Evolutionary conservation across 2,113 vertebrate genomes (phyloP).

Genomic region (Pygathrix nemaeus): DNA sequence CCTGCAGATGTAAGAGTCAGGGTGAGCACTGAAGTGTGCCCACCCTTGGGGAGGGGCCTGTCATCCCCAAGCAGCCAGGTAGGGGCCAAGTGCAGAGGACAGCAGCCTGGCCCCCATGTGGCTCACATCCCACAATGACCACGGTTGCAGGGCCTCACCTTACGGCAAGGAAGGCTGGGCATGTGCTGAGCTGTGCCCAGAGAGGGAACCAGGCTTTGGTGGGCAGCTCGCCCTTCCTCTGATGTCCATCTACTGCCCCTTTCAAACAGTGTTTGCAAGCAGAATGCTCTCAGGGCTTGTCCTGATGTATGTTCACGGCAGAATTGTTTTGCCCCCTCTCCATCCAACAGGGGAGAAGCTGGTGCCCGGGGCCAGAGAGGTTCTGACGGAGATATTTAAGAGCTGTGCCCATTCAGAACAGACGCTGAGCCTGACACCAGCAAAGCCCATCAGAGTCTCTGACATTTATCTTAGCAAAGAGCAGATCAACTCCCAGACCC

Average conservation of each 20-base stretch:
- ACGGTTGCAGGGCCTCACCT: background rate
- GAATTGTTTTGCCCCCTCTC: background rate
- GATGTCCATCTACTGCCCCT: background rate
- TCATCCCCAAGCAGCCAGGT: background rate
- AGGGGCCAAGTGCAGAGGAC: background rate
- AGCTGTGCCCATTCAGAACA: slow-evolving; percentile 96
- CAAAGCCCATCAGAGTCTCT: slow-evolving; percentile 93
- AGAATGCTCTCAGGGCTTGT: rapidly evolving
- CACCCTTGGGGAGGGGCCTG: background rate
- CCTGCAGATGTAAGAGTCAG: background rate
- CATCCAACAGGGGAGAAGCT: slow-evolving; percentile 91
- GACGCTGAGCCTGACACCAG: slow-evolving; percentile 94
- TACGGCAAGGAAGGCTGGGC: too few relatives aligned
- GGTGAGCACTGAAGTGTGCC: background rate
- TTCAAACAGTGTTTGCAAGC: background rate
- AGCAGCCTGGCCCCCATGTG: background rate
- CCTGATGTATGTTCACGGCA: rapidly evolving
- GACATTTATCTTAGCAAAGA: slow-evolving; percentile 99
- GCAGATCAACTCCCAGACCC: slow-evolving; percentile 96
- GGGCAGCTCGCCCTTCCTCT: background rate
- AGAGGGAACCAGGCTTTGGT: background rate
- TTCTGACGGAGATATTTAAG: slow-evolving; percentile 97
- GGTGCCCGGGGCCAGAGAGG: slow-evolving; percentile 92
- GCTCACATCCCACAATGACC: background rate
- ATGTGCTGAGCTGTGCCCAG: background rate